Base-by-base conservation (phyloP, 2,113 vertebrate species). In the Catharus bicknelli region DNA sequence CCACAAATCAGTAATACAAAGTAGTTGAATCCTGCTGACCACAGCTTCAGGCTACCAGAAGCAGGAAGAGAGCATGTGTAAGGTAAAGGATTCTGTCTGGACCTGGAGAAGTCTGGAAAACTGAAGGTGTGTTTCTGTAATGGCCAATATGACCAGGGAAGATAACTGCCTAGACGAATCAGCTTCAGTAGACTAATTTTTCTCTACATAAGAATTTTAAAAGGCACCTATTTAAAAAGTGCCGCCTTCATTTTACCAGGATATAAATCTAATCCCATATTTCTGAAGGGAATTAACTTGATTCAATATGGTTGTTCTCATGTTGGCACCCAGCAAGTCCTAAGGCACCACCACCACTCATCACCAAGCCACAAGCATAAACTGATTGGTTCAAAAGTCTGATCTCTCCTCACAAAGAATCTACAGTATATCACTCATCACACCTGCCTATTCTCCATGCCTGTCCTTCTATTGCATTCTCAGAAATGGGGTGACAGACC, bases 371-470 rank as follows among this genome's bases (percentile, higher is more conserved):
- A 43, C 15, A 43, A 67, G 40, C 36, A 29, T 1, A 55, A 9
- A 40, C 11, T n/a, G 42, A 14, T 54, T 51, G 23, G 26, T 30
- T 74, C 9, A 16, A 48, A 61, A 78, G 36, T 13, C 59, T 53
- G 25, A 40, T 36, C 13, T 25, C 32, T 61, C 29, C 54, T 70
- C 55, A 16, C 4, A 12, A 61, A 69, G 21, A 68, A 47, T 27
- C 51, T 40, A 36, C 30, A 64, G 19, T 2, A 0, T 2, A 51
- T 61, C 26, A 19, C 21, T 30, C 30, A 69, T 40, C 19, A 40
- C 16, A 27, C 10, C 16, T 40, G 23, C 27, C 3, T 7, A 0
- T 50, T 74, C 69, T 84, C 58, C 1, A 0, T 34, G 20, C 7
- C 36, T 59, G 19, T 11, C 50, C 21, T 66, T 14, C 67, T 75